These are phyloP conservation scores for Luperina testacea DNA, from an alignment of 2,888 invertebrate species.

Conservation along the genomic window DNA sequence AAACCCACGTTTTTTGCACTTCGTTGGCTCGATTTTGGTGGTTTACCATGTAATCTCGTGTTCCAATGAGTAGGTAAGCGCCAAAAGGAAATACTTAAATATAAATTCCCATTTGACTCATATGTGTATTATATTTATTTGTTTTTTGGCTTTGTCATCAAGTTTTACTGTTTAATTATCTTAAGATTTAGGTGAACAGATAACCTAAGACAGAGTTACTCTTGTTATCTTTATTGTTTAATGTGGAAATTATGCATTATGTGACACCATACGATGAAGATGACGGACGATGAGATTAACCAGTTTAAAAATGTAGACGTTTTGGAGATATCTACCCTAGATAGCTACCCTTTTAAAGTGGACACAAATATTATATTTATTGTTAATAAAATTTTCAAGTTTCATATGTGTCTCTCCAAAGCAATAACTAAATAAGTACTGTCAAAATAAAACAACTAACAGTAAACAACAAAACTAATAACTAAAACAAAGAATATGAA, in stretches of 20 bases:
- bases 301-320: neutral
- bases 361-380: neutral
- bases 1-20: slow-evolving; percentile 59
- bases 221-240: slow-evolving; percentile 1
- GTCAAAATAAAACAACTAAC: slow-evolving; percentile 12
- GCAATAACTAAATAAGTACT: neutral
- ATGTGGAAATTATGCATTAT: neutral
- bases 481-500: slow-evolving; percentile 44
- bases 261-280: neutral
- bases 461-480: slow-evolving; percentile 31
- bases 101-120: slow-evolving; percentile 56
- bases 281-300: neutral
- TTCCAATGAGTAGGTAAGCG: slow-evolving; percentile 47
- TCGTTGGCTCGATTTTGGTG: slow-evolving; percentile 39
- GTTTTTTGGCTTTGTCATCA: slow-evolving; percentile 28
- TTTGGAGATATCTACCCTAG: neutral
- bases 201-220: slow-evolving; percentile 9
- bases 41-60: slow-evolving; percentile 45
- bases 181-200: slow-evolving; percentile 35
- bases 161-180: slow-evolving; percentile 38
- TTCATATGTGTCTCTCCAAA: neutral
- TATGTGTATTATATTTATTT: slow-evolving; percentile 33
- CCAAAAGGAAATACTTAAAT: slow-evolving; percentile 60
- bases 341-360: neutral
- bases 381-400: neutral